phyloP scores from a whole-genome alignment of 2,797 vertebrate species.

The Poeciliopsis presidionis region DNA sequence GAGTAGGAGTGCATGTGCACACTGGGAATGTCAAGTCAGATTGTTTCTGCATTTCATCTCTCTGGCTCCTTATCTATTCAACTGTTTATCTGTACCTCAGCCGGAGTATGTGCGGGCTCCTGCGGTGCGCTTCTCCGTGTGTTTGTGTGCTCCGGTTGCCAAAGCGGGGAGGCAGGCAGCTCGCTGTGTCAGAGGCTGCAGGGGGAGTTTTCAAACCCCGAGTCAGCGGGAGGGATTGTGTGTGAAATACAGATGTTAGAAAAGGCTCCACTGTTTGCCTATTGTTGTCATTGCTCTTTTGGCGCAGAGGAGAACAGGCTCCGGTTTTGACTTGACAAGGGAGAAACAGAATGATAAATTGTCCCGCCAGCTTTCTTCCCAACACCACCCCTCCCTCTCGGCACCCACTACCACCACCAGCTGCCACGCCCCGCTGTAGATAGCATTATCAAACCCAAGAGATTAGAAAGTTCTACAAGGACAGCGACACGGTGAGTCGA shows the following conservation, averaged over 20 bases:
- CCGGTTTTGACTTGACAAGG: constrained; percentile 73
- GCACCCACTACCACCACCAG: background rate
- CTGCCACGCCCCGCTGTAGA: constrained; percentile 44
- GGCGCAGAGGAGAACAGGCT: constrained; percentile 61
- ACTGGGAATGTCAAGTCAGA: constrained; percentile 71
- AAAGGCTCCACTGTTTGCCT: constrained; percentile 65
- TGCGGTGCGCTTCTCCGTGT: constrained; percentile 47
- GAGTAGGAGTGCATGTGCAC: constrained; percentile 29
- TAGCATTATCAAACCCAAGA: constrained; percentile 45
- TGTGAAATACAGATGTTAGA: constrained; percentile 76
- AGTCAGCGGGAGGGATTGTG: constrained; percentile 64
- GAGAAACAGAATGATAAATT: constrained; percentile 77
- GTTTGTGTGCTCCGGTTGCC: constrained; percentile 54
- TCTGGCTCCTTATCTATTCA: constrained; percentile 70
- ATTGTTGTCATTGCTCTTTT: constrained; percentile 65
- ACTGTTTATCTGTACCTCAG: constrained; percentile 72
- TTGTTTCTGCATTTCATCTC: constrained; percentile 76
- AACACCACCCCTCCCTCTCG: constrained; percentile 2
- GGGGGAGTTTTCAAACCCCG: constrained; percentile 65
- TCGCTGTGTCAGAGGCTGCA: constrained; percentile 64
- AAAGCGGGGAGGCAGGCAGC: constrained; percentile 61
- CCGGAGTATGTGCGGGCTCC: constrained; percentile 56
- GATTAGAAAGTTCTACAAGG: constrained; percentile 65
- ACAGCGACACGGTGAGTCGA: constrained; percentile 57
- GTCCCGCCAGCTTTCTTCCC: constrained; percentile 68